Evolutionary conservation across 2,888 invertebrate genomes (phyloP).

Genomic region (Drosophila anomelani): DNA sequence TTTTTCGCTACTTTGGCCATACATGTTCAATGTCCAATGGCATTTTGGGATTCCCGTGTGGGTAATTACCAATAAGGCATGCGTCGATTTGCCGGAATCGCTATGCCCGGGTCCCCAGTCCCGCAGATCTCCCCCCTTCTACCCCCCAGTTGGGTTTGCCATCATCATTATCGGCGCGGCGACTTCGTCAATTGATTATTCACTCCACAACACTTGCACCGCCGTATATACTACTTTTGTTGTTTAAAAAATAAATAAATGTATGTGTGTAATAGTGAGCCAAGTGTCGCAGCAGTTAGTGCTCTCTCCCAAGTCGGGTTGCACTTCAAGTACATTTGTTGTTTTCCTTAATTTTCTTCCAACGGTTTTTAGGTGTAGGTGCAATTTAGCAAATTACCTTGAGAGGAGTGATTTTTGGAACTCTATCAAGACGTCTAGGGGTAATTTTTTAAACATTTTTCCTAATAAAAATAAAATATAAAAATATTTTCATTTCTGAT

Average conservation of each 20-base stretch:
- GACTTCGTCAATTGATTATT: conserved; percentile 70
- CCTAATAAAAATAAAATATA: too few relatives aligned
- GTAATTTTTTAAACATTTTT: not conserved
- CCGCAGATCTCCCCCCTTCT: conserved; percentile 3
- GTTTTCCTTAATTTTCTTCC: conserved; percentile 7
- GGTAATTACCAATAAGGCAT: conserved; percentile 64
- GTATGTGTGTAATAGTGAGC: conserved; percentile 13
- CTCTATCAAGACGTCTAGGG: not conserved
- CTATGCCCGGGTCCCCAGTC: conserved; percentile 9
- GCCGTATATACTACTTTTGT: conserved; percentile 19
- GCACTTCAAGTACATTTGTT: conserved; percentile 29
- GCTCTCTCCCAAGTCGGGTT: conserved; percentile 23
- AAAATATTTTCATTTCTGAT: too few relatives aligned
- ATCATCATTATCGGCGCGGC: conserved; percentile 38
- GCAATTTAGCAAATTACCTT: not conserved
- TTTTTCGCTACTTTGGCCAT: conserved; percentile 18
- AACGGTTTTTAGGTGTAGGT: not conserved
- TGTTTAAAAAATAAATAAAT: too few relatives aligned
- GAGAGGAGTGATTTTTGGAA: not conserved
- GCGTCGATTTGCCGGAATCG: conserved; percentile 30
- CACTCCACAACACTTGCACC: conserved; percentile 58
- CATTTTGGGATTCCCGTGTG: conserved; percentile 76
- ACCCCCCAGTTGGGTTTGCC: conserved; percentile 27
- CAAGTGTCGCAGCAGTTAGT: conserved; percentile 26
- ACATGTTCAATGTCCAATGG: conserved; percentile 49